Evolutionary conservation across 1,140 invertebrate genomes (phyloP).

Genomic region (Drosophila tropicalis): DNA sequence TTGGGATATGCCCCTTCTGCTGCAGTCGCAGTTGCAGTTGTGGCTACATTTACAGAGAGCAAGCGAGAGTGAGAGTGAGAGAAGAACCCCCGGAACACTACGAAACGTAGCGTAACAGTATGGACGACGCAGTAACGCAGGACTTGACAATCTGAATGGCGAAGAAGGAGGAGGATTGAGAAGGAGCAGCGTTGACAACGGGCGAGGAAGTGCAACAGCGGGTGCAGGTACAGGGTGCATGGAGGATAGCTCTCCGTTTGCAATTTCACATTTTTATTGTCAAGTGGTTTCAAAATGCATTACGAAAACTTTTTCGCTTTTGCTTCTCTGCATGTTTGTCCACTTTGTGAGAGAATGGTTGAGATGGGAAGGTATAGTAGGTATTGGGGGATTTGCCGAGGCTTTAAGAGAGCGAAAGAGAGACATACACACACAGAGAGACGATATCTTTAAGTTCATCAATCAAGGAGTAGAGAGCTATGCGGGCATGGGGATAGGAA

Average conservation of each 20-base stretch:
- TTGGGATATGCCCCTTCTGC: background rate
- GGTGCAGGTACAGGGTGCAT: conserved; percentile 15
- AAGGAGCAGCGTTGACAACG: background rate
- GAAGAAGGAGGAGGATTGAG: background rate
- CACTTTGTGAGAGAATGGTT: background rate
- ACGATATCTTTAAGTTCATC: conserved; percentile 60
- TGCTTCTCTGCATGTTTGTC: conserved; percentile 11
- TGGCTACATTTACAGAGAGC: background rate
- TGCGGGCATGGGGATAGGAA: conserved; percentile 10
- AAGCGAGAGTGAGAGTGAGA: background rate
- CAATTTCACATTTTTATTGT: conserved; percentile 74
- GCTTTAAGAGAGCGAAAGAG: conserved; percentile 29
- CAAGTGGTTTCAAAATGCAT: conserved; percentile 74
- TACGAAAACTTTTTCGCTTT: conserved; percentile 32
- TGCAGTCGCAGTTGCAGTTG: background rate
- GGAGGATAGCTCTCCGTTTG: conserved; percentile 56
- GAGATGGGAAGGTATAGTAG: background rate
- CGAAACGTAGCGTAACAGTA: background rate
- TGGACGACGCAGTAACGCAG: background rate
- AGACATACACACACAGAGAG: background rate
- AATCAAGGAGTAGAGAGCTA: conserved; percentile 38
- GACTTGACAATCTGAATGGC: conserved; percentile 3
- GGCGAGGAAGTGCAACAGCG: background rate
- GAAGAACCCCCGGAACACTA: background rate
- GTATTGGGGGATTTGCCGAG: background rate